Evolutionary conservation across 1,140 invertebrate genomes (phyloP), one percentile per base, ranked within the genome.

Genomic region (Lordiphosa stackelbergi): DNA sequence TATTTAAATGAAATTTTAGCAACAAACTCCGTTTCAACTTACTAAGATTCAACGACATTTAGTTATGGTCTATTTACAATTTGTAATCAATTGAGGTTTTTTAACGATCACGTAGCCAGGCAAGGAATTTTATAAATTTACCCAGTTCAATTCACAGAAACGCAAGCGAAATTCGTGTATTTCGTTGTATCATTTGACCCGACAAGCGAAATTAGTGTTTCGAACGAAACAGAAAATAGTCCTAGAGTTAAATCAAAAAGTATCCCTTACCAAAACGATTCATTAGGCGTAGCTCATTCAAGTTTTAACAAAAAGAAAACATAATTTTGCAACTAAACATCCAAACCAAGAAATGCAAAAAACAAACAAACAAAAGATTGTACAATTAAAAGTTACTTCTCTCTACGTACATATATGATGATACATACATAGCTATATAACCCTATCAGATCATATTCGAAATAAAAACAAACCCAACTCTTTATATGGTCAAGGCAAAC

Each of bases 1-100:
- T 81, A 81, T 83, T 81, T 81, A 81, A 81, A 72, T 69, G 38
- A 61, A 79, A 83, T 81, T 81, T 81, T 81, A 81, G 75, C 68
- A 72, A 66, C 42, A 62, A 66, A 83, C 59, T 58, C 75, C 65
- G 64, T 79, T 69, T 72, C 40, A 22, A 42, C 46, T 41, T 28
- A 37, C 35, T 40, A 53, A 48, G 48, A 64, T 58, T 68, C 61
- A 53, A 65, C 57, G 56, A 83, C 59, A 81, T 83, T 81, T 81
- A 81, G 75, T 81, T 81, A 81, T 81, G 77, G 72, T 83, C 75
- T 75, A 75, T 69, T 81, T 57, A 59, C 69, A 75, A 69, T 73
- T 59, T 81, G 77, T 83, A 83, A 62, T 83, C 54, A 72, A 77
- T 73, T 62, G 69, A 81, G 59, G 53, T 77, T 83, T 81, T 81